These are phyloP conservation scores for Craniophora ligustri DNA, from an alignment of 2,888 invertebrate species.

Conservation along the genomic window DNA sequence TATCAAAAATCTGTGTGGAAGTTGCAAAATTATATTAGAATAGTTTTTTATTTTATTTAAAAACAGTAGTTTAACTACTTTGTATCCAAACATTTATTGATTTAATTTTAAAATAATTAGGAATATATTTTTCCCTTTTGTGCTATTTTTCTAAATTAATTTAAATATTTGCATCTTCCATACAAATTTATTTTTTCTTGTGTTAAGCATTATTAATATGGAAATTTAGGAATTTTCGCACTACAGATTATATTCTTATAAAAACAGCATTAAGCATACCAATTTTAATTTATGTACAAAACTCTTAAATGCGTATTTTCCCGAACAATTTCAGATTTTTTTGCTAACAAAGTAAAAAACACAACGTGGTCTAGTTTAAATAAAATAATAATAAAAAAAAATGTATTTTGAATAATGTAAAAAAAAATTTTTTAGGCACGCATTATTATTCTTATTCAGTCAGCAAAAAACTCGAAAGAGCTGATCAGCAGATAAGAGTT, in stretches of 20 bases:
- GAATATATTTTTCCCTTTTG: conserved; percentile 16
- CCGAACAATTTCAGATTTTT: conserved; percentile 47
- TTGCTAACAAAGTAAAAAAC: conserved; percentile 49
- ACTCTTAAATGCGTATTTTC: conserved; percentile 75
- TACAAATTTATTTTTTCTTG: conserved; percentile 39
- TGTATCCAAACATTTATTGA: conserved; percentile 10
- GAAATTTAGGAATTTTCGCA: conserved; percentile 79
- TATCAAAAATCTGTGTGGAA: conserved; percentile 40
- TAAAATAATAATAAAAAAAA: too few species aligned
- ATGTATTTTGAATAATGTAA: too few species aligned
- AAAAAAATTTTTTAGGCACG: not conserved
- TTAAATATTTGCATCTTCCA: conserved; percentile 51
- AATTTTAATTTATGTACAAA: conserved; percentile 87
- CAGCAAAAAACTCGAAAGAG: conserved; percentile 52
- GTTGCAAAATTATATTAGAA: conserved; percentile 47
- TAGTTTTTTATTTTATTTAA: conserved; percentile 20
- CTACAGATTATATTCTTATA: conserved; percentile 74
- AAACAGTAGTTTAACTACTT: conserved; percentile 42
- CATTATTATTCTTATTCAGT: conserved; percentile 11
- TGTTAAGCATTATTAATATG: conserved; percentile 59
- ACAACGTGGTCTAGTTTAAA: too few species aligned
- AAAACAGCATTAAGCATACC: conserved; percentile 82
- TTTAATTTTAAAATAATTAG: conserved; percentile 9
- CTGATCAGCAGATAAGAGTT: conserved; percentile 81
- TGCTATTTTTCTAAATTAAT: conserved; percentile 13